phyloP scores from a whole-genome alignment of 2,888 invertebrate species.

The Andrena fulva region DNA sequence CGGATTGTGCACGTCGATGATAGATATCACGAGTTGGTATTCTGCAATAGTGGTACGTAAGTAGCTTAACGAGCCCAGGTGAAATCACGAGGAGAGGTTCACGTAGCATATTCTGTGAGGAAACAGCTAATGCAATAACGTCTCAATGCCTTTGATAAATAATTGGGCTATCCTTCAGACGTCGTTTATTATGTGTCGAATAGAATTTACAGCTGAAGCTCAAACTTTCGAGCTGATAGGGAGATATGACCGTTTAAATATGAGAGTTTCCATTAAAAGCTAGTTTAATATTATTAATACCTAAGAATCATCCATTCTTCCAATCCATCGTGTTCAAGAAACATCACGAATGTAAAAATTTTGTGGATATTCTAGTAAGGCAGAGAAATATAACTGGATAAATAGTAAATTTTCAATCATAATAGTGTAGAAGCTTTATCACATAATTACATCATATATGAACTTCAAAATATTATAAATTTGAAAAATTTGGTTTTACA shows the following conservation, averaged over 20 bases:
- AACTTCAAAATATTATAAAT: too few species aligned
- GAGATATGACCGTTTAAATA: background rate
- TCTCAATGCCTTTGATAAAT: constrained; percentile 70
- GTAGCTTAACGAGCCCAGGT: constrained; percentile 67
- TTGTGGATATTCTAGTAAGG: too few species aligned
- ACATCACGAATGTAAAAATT: too few species aligned
- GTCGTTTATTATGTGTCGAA: background rate
- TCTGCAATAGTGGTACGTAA: constrained; percentile 46
- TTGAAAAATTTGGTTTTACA: too few species aligned
- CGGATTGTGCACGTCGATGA: constrained; percentile 48
- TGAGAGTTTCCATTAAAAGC: too few species aligned
- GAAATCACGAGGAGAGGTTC: constrained; percentile 67
- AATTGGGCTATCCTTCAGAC: constrained; percentile 9
- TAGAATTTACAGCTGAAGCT: background rate
- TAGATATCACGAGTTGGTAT: constrained; percentile 28
- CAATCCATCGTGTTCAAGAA: too few species aligned
- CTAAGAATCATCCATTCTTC: too few species aligned
- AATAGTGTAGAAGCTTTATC: too few species aligned
- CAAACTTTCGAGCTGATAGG: background rate
- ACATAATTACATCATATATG: too few species aligned
- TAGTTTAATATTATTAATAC: too few species aligned
- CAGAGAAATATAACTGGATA: too few species aligned
- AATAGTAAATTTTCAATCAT: too few species aligned
- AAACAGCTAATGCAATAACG: constrained; percentile 75
- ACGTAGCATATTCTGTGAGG: constrained; percentile 68